phyloP scores from a whole-genome alignment of 1,140 invertebrate species.

The Brachionus manjavacas region DNA sequence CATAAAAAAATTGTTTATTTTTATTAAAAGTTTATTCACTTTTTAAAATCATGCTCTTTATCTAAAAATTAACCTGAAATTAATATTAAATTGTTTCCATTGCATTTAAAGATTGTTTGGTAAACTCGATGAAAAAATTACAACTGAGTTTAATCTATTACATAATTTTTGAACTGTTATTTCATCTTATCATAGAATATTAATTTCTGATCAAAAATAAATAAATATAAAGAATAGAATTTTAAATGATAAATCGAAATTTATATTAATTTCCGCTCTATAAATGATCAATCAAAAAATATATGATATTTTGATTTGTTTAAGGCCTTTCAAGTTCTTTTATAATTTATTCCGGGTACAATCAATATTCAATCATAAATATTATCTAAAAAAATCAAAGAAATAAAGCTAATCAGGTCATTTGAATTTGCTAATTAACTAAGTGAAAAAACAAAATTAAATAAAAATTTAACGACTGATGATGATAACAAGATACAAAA shows the following conservation, averaged over 20 bases:
- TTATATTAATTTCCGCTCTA: not conserved
- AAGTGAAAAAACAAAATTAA: too few species aligned
- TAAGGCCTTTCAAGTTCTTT: not conserved
- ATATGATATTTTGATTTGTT: too few species aligned
- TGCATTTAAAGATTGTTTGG: not conserved
- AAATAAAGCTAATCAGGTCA: too few species aligned
- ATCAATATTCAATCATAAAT: not conserved
- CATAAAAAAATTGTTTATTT: slow-evolving; percentile 4
- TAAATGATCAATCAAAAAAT: not conserved
- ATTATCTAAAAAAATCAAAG: too few species aligned
- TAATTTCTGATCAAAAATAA: not conserved
- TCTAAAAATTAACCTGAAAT: too few species aligned
- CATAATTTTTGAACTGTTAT: not conserved
- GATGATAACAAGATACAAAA: too few species aligned
- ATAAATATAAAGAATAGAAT: not conserved
- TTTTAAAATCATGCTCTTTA: not conserved
- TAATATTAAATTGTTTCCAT: not conserved
- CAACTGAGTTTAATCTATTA: not conserved
- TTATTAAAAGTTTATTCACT: not conserved
- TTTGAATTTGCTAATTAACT: too few species aligned
- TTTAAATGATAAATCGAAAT: not conserved
- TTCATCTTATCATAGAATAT: not conserved
- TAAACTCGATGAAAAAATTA: not conserved
- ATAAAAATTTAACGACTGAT: too few species aligned
- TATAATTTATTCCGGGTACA: not conserved